These are phyloP conservation scores for Momotus momota DNA, from an alignment of 2,797 vertebrate genomes.

Conservation along the genomic window DNA sequence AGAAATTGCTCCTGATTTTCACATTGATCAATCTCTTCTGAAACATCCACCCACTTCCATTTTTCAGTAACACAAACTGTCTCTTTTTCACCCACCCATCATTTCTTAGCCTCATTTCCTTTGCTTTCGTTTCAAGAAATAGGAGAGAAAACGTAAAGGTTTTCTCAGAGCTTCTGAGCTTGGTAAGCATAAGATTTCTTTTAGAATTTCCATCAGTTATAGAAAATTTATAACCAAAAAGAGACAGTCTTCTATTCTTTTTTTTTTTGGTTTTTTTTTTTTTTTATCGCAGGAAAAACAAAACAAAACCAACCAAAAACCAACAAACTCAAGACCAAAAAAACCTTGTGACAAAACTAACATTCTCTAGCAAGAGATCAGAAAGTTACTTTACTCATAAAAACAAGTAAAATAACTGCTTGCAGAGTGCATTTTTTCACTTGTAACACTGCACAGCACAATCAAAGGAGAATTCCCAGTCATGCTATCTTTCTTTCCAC, in stretches of 20 bases:
- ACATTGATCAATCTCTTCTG: not conserved
- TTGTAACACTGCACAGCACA: not conserved
- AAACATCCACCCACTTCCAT: not conserved
- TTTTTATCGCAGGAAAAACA: not conserved
- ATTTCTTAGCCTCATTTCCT: not conserved
- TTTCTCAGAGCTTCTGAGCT: not conserved
- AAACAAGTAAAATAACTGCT: not conserved
- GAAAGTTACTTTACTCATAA: not conserved
- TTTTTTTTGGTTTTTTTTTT: too few relatives aligned
- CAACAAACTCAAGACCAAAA: fast-evolving
- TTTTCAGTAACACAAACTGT: not conserved
- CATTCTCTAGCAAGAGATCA: not conserved
- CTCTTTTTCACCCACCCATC: not conserved
- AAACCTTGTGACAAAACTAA: not conserved
- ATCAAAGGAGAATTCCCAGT: not conserved
- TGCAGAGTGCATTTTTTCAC: not conserved
- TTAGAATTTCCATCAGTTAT: not conserved
- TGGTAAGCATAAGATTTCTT: not conserved
- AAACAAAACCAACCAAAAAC: not conserved
- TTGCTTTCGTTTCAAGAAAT: not conserved
- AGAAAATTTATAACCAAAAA: not conserved
- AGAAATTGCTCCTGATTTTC: not conserved
- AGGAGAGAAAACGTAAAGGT: fast-evolving
- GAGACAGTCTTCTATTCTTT: not conserved
- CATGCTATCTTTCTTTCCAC: not conserved